phyloP scores from a whole-genome alignment of 2,888 invertebrate genomes.

The Dolomedes plantarius region DNA sequence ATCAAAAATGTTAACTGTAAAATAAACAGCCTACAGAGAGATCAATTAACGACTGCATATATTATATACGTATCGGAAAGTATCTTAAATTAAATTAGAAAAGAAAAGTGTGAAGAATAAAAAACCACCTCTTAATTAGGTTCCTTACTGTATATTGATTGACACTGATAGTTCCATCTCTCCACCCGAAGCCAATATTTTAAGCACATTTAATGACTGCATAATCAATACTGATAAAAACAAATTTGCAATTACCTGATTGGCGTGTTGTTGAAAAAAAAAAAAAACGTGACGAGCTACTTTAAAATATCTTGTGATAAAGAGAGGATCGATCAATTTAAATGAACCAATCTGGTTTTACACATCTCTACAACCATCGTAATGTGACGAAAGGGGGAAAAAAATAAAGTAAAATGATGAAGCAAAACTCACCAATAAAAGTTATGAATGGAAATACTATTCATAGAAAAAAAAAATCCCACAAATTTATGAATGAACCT shows the following conservation, averaged over 20 bases:
- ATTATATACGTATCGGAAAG: no score
- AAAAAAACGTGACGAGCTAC: slow-evolving; percentile 7
- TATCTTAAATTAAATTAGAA: no score
- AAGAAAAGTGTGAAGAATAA: no score
- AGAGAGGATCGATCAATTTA: background rate
- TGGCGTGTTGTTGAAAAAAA: background rate
- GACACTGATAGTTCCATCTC: no score
- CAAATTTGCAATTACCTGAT: background rate
- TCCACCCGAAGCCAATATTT: no score
- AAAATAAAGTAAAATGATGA: background rate
- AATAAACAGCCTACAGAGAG: no score
- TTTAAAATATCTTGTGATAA: slow-evolving; percentile 1
- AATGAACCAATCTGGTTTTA: background rate
- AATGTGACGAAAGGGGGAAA: background rate
- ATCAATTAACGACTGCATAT: no score
- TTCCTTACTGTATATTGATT: no score
- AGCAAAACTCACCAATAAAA: background rate
- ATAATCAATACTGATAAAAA: background rate
- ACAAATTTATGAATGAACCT: slow-evolving; percentile 57
- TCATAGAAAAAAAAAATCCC: background rate
- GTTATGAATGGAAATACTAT: slow-evolving; percentile 11
- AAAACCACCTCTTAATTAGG: no score
- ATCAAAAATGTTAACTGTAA: no score
- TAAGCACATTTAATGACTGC: no score
- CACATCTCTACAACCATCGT: background rate